A percentile compares a stretch with the other conserved stretches of the same genome.
Conservation (phyloP, 2,888 invertebrate genomes). For the Drosophila antonietae region DNA sequence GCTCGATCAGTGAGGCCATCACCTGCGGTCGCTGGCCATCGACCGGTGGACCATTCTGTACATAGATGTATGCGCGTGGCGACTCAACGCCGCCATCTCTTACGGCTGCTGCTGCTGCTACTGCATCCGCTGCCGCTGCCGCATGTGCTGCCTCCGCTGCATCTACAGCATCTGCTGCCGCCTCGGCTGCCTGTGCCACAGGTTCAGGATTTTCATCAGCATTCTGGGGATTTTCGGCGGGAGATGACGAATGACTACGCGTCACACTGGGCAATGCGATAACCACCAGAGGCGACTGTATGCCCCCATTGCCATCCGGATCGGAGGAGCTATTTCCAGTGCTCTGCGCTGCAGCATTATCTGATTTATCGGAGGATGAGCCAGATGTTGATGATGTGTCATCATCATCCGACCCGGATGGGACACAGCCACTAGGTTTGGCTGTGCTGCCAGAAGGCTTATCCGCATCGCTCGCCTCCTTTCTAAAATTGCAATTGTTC, state of each 20-base stretch:
- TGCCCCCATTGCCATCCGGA: slow-evolving; percentile 16
- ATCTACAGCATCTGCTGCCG: slow-evolving; percentile 4
- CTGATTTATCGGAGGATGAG: slow-evolving; percentile 63
- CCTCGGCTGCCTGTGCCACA: slow-evolving; percentile 11
- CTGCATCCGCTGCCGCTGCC: background rate
- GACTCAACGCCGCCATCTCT: slow-evolving; percentile 2
- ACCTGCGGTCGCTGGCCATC: slow-evolving; percentile 33
- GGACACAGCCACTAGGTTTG: slow-evolving; percentile 15
- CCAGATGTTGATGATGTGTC: slow-evolving; percentile 60
- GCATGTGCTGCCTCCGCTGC: slow-evolving; percentile 10
- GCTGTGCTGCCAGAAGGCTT: slow-evolving; percentile 6
- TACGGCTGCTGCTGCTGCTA: slow-evolving; percentile 7
- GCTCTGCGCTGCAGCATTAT: slow-evolving; percentile 25
- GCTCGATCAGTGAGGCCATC: slow-evolving; percentile 51
- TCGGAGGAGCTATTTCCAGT: slow-evolving; percentile 36
- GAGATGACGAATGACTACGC: slow-evolving; percentile 30
- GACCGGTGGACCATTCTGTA: slow-evolving; percentile 27
- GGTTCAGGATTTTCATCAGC: slow-evolving; percentile 31
- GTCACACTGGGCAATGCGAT: slow-evolving; percentile 51
- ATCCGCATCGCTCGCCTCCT: slow-evolving; percentile 5
- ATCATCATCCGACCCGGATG: slow-evolving; percentile 62
- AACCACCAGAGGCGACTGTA: slow-evolving; percentile 53
- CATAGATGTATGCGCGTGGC: slow-evolving; percentile 56
- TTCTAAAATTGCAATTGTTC: slow-evolving; percentile 52
- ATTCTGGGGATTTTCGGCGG: slow-evolving; percentile 32